Evolutionary conservation across 2,113 vertebrate species (phyloP), one percentile per base, ranked within the genome.

Genomic region (Pleuronectes platessa): DNA sequence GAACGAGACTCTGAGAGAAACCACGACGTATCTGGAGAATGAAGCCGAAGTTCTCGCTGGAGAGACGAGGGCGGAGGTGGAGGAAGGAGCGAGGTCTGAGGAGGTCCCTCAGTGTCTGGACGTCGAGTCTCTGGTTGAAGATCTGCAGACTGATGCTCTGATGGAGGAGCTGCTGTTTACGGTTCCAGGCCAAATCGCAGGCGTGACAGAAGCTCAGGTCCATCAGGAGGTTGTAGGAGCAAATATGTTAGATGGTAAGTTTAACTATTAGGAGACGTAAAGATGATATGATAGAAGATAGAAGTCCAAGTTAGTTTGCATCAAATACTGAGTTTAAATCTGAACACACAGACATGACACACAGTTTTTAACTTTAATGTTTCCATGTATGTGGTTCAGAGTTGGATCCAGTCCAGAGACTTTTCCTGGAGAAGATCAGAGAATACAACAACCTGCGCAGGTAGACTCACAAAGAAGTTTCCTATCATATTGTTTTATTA

Each of bases 401-500:
- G 14, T 54, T 54, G 51, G 51, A 54, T 54, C 51, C 51, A n/a
- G 20, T 54, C 20, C 51, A 54, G 51, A 54, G 51, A 54, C 51
- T 54, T 15, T 54, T 54, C 51, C 51, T 54, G 51, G 51, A 54
- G 51, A 54, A 54, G 51, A 54, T 54, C 51, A 54, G 51, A 21
- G 51, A 54, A 54, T 54, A 54, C 51, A 54, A 54, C 51, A 54
- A 54, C 51, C 51, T 54, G 20, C 20, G 20, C 51, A 54, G 51
- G 51, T 54, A n/a, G 20, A 11, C 6, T 21, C 18, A 20, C 17
- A 7, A 51, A 18, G 15, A 20, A 20, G 14, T 9, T 18, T 49
- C 45, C 45, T 49, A 3, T 18, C 17, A 49, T 42, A 37, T 42
- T 42, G 12, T 13, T 42, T 42, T 13, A 1, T 42, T 42, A 42